phyloP scores from a whole-genome alignment of 2,797 vertebrate genomes.

The Acanthiza pusilla region DNA sequence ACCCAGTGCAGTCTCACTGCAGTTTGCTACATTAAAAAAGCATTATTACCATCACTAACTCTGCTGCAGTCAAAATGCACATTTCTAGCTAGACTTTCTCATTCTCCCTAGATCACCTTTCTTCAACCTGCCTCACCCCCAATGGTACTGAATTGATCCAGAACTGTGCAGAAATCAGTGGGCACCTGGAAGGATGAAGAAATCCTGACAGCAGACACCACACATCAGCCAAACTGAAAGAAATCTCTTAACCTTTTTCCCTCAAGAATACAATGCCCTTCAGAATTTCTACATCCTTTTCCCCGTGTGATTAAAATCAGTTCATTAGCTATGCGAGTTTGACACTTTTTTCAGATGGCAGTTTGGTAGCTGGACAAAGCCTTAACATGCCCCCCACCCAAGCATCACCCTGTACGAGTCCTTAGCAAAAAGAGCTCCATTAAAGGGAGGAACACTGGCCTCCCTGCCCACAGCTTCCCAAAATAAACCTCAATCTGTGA shows the following conservation, averaged over 20 bases:
- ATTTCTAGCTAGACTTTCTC: not conserved
- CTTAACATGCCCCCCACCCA: not conserved
- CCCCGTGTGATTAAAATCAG: not conserved
- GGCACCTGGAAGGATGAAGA: not conserved
- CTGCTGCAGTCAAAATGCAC: not conserved
- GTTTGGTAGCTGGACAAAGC: not conserved
- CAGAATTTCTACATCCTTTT: not conserved
- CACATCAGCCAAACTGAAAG: not conserved
- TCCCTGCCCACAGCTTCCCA: not conserved
- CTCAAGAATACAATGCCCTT: not conserved
- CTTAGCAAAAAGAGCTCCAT: not conserved
- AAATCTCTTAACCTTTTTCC: not conserved
- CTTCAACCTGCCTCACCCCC: not conserved
- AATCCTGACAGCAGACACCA: not conserved
- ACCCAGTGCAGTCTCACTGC: not conserved
- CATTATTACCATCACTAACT: not conserved
- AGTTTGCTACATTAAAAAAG: not conserved
- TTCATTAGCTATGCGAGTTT: not conserved
- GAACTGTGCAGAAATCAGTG: not conserved
- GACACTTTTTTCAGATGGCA: not conserved
- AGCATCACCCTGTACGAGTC: not conserved
- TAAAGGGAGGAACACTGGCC: not conserved
- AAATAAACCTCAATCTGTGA: not conserved
- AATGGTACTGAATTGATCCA: not conserved
- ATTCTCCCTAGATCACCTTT: not conserved